These are phyloP conservation scores for Dufourea novaeangliae DNA, from an alignment of 1,140 invertebrate genomes.

Conservation along the genomic window DNA sequence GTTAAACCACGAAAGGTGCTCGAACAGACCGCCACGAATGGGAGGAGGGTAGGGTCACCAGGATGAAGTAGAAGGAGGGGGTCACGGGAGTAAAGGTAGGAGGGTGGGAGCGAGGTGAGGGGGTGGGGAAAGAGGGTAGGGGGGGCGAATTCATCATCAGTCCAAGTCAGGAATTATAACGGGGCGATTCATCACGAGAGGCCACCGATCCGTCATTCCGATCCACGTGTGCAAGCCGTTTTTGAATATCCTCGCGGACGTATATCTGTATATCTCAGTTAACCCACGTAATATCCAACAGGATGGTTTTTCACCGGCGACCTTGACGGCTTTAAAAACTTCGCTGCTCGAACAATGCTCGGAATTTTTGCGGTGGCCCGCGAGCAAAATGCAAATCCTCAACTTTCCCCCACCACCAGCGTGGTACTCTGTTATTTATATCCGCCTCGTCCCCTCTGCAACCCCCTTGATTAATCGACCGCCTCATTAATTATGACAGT, in stretches of 20 bases:
- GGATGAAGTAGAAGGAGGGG: slow-evolving; percentile 49
- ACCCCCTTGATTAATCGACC: slow-evolving; percentile 39
- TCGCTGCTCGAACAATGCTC: slow-evolving; percentile 11
- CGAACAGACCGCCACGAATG: slow-evolving; percentile 9
- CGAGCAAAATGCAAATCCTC: slow-evolving; percentile 36
- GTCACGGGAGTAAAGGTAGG: slow-evolving; percentile 40
- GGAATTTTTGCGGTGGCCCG: slow-evolving; percentile 26
- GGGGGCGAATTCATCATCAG: slow-evolving; percentile 77
- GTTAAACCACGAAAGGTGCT: slow-evolving; percentile 61
- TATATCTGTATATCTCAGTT: slow-evolving; percentile 67
- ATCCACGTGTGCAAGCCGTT: slow-evolving; percentile 69
- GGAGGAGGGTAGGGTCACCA: slow-evolving; percentile 33
- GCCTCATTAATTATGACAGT: slow-evolving; percentile 49
- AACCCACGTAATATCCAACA: slow-evolving; percentile 59
- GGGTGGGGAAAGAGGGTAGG: slow-evolving; percentile 27
- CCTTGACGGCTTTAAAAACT: slow-evolving; percentile 51
- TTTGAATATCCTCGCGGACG: slow-evolving; percentile 66
- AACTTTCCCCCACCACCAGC: not conserved
- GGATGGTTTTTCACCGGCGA: slow-evolving; percentile 49
- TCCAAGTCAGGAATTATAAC: slow-evolving; percentile 79
- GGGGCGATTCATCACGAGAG: slow-evolving; percentile 78
- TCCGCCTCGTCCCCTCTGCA: not conserved
- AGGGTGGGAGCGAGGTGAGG: slow-evolving; percentile 21
- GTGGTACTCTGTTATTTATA: slow-evolving; percentile 28
- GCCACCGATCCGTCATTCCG: slow-evolving; percentile 78